These are phyloP conservation scores for Eupeodes corollae DNA, from an alignment of 1,140 invertebrate species.

Conservation along the genomic window DNA sequence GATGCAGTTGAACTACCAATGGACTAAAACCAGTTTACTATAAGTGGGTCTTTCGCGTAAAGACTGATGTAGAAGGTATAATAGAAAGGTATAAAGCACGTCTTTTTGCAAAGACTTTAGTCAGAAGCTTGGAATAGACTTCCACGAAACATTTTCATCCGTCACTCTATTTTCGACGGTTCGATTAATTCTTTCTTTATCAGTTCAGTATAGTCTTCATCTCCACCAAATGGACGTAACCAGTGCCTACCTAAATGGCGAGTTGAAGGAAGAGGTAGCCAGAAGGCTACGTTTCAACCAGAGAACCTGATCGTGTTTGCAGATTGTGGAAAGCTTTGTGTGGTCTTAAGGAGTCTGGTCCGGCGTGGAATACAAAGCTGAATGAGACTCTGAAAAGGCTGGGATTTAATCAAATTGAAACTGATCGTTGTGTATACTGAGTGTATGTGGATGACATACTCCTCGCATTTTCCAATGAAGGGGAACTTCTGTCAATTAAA, in stretches of 20 bases:
- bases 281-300: too few relatives aligned
- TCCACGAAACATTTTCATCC: slow-evolving; percentile 37
- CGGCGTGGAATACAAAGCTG: not conserved
- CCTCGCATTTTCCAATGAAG: too few relatives aligned
- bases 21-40: too few relatives aligned
- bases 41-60: too few relatives aligned
- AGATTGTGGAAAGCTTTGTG: not conserved
- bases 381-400: not conserved
- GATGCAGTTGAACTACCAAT: too few relatives aligned
- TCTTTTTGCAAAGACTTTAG: not conserved
- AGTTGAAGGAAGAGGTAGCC: slow-evolving; percentile 30
- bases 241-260: slow-evolving; percentile 37
- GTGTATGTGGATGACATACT: not conserved
- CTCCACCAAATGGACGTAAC: slow-evolving; percentile 38
- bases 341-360: not conserved
- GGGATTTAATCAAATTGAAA: not conserved
- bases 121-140: slow-evolving; percentile 28
- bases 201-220: slow-evolving; percentile 23
- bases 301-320: slow-evolving; percentile 8
- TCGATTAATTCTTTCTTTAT: slow-evolving; percentile 35
- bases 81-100: not conserved
- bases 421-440: not conserved
- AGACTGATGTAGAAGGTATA: too few relatives aligned
- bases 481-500: too few relatives aligned
- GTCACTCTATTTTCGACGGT: slow-evolving; percentile 33